Evolutionary conservation across 2,888 invertebrate species (phyloP).

Genomic region (Chloroclysta siterata): DNA sequence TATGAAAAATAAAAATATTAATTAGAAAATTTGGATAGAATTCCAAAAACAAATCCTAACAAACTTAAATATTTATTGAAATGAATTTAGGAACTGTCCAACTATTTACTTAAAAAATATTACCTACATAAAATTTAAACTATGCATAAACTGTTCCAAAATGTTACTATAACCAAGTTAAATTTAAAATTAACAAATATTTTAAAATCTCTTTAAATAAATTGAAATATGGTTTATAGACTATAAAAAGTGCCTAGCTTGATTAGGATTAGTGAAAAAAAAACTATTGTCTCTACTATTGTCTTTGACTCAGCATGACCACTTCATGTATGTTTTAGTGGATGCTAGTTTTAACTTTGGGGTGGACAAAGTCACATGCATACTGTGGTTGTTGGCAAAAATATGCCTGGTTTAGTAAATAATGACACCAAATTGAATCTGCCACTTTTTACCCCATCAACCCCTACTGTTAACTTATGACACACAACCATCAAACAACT

Average conservation of each 20-base stretch:
- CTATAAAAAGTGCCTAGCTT: slow-evolving; percentile 65
- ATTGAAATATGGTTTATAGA: slow-evolving; percentile 44
- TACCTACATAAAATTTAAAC: slow-evolving; percentile 19
- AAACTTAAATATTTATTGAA: slow-evolving; percentile 28
- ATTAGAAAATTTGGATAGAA: slow-evolving; percentile 12
- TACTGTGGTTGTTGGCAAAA: no score
- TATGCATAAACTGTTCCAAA: slow-evolving; percentile 19
- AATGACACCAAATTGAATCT: no score
- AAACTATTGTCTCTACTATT: no score
- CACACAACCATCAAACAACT: no score
- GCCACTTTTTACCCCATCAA: no score
- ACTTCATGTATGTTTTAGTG: background rate
- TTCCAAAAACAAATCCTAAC: slow-evolving; percentile 6
- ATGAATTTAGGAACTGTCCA: slow-evolving; percentile 41
- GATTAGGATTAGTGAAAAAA: slow-evolving; percentile 44
- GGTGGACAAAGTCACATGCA: no score
- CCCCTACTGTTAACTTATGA: no score
- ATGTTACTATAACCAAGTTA: slow-evolving; percentile 29
- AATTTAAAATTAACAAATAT: slow-evolving; percentile 29
- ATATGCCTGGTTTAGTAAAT: no score
- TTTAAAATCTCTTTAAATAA: slow-evolving; percentile 29
- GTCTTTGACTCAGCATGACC: slow-evolving; percentile 4
- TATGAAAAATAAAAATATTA: slow-evolving; percentile 37
- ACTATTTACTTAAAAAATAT: slow-evolving; percentile 34
- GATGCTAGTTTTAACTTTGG: no score